Evolutionary conservation across 2,888 invertebrate species (phyloP), one percentile per base, ranked within the genome.

Genomic region (Drosophila meridiana): DNA sequence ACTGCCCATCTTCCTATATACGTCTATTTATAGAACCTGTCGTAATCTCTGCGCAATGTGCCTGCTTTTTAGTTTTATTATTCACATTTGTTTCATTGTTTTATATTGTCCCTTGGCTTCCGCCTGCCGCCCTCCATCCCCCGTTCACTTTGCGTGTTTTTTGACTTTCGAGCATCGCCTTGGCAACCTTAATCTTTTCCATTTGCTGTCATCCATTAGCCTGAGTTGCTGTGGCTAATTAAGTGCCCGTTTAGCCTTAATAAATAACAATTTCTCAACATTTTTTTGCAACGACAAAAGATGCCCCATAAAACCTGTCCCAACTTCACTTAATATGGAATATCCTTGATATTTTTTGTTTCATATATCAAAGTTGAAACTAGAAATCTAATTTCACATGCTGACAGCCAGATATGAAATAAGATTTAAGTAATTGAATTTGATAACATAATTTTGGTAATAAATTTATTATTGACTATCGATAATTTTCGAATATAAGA

Each of bases 151-250:
- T 62, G 47, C 38, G 20, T 56, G 30, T 32, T 42, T 38, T 55
- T 32, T 64, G 62, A 34, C 47, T 59, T 66, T 61, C 56, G 28
- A 50, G 55, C 36, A 50, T 73, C 55, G 38, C 71, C 69, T 30
- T 69, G 71, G 47, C 64, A 73, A 79, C 70, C 55, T 68, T 70
- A 73, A 78, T 63, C 57, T 59, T 42, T 57, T 13, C 32, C 52
- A 67, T 73, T 70, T 64, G 58, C 68, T 62, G 72, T 32, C 73
- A 71, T 60, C 71, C 65, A 76, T 72, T 69, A 66, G 58, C 28
- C 42, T 30, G 60, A 58, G 69, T 73, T 79, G 73, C 50, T 80
- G 71, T 38, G 78, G 80, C 75, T 82, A 89, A 81, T 89, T 84
- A 84, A 84, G 79, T 82, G 72, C 45, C 64, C 57, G 69, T 58